Percentiles rank a stretch among this genome's conserved stretches.
These are phyloP conservation scores for Aplysia californica DNA, from an alignment of 1,140 invertebrate species.

Conservation along the genomic window DNA sequence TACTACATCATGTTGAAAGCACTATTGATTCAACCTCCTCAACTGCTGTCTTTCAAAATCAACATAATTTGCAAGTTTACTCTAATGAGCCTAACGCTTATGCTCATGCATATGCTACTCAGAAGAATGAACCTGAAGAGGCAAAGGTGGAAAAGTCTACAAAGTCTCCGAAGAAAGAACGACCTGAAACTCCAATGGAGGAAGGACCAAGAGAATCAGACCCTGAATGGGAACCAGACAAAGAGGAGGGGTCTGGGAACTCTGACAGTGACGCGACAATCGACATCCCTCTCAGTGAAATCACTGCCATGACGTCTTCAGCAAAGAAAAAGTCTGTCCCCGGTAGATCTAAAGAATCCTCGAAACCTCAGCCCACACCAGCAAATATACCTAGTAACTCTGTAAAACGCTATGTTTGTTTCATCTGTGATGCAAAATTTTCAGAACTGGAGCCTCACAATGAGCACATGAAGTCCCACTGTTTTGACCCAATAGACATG, in stretches of 20 bases:
- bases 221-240: not conserved
- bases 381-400: not conserved
- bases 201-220: not conserved
- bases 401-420: constrained; percentile 15
- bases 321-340: not conserved
- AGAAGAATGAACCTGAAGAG: not conserved
- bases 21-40: not conserved
- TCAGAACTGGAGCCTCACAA: not conserved
- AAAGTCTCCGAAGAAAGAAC: no score
- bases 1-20: constrained; percentile 1
- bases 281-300: not conserved
- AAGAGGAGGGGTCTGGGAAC: not conserved
- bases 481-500: not conserved
- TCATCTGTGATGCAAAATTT: constrained; percentile 16
- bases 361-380: no score
- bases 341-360: not conserved
- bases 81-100: no score
- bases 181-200: not conserved
- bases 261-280: constrained; percentile 10
- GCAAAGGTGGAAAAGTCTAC: not conserved
- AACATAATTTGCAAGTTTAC: not conserved
- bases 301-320: not conserved
- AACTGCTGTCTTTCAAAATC: not conserved
- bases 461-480: not conserved
- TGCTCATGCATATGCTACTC: not conserved